Base-by-base conservation (phyloP, 1,140 invertebrate genomes). In the Arion vulgaris region DNA sequence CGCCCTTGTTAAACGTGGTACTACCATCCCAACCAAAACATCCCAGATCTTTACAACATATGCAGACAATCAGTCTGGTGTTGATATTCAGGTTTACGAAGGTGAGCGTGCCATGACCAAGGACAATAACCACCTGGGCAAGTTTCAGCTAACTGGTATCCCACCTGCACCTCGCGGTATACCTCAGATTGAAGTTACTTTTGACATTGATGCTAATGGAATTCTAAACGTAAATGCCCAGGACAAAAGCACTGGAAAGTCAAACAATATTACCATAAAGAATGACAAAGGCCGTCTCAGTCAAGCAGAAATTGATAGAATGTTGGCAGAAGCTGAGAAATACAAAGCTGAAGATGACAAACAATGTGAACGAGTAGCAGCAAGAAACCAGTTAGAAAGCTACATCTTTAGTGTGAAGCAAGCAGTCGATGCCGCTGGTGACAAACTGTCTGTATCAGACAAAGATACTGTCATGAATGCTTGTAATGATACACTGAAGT, bases 101-200 rank as follows among this genome's bases (percentile, higher is more conserved):
- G 97, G 97, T n/a, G 96, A 98, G 92, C 94, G 96, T 87, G 95
- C 96, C 38, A 97, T 97, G 71, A 72, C 71, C 15, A 72, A 72
- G n/a, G 71, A 72, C 71, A 72, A 72, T 28, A 72, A 72, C 28
- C 77, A 80, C n/a, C 77, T 87, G 23, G 86, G 86, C 17, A 62
- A 36, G 45, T 88, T 87, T 62, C 96, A 98, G 88, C 94, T 98
- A 17, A 96, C 95, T 83, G 96, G 96, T 69, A 98, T 98, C 86
- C 97, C 97, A 23, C 71, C 71, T 26, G 71, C 41, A 41, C 36
- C 62, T 32, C 62, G 62, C 7, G 62, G 62, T 34, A 38, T 97
- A 97, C 19, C 96, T 97, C 84, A 66, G 28, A 66, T 66, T 32
- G 62, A 66, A 23, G 62, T 66, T 4, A 66, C 62, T 7, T 66